These are phyloP conservation scores for Pagetopsis macropterus DNA, from an alignment of 2,797 vertebrate species.

Conservation along the genomic window DNA sequence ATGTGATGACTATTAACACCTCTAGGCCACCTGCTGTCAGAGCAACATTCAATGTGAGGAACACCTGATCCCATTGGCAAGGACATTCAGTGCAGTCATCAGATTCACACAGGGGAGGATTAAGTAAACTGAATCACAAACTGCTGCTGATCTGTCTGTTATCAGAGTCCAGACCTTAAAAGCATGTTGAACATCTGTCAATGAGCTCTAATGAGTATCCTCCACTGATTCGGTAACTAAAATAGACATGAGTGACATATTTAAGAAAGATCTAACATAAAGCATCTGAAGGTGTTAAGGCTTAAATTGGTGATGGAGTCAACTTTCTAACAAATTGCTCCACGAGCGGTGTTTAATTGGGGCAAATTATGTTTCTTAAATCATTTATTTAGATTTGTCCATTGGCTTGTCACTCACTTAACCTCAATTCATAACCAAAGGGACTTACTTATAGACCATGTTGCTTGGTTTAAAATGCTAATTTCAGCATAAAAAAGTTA, in stretches of 20 bases:
- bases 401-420: not conserved
- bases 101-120: conserved; percentile 10
- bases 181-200: not conserved
- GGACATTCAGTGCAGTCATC: conserved; percentile 14
- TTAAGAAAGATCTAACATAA: not conserved
- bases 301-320: not conserved
- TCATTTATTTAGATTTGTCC: too few relatives aligned
- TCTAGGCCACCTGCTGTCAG: not conserved
- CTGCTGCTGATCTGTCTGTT: conserved; percentile 9
- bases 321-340: not conserved
- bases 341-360: not conserved
- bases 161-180: not conserved
- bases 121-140: conserved; percentile 8
- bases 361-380: too few relatives aligned
- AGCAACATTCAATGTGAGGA: conserved; percentile 16
- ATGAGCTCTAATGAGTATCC: not conserved
- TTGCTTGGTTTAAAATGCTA: too few relatives aligned
- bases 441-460: too few relatives aligned
- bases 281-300: not conserved
- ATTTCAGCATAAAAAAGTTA: too few relatives aligned
- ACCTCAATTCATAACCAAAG: too few relatives aligned
- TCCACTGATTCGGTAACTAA: not conserved
- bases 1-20: conserved; percentile 29
- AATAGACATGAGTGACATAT: not conserved
- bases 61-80: conserved; percentile 46